Conservation (phyloP, 2,113 vertebrate genomes). For the Neolamprologus sp. region DNA sequence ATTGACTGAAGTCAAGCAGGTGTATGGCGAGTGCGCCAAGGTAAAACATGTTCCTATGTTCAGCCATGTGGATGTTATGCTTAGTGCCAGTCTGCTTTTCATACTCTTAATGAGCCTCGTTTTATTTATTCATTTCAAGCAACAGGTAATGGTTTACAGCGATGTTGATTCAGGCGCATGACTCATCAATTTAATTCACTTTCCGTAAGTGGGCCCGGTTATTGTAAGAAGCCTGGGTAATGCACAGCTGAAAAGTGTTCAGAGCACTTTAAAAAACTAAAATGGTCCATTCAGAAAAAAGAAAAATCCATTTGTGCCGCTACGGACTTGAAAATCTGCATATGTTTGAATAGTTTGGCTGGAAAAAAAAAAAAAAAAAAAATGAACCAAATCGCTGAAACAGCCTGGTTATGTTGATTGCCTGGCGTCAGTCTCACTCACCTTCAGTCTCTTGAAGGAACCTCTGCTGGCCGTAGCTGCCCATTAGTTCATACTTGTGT, state of each 20-base stretch:
- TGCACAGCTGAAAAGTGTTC: not conserved
- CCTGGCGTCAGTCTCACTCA: slow-evolving; percentile 16
- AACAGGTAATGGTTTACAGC: not conserved
- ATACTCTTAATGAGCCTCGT: not conserved
- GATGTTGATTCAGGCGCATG: not conserved
- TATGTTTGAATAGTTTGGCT: not conserved
- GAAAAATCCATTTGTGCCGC: not conserved
- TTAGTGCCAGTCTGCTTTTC: not conserved
- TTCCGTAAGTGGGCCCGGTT: not conserved
- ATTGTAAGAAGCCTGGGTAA: not conserved
- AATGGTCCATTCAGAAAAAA: not conserved
- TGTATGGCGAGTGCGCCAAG: accelerated
- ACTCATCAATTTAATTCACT: slow-evolving; percentile 7
- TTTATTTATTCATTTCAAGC: not conserved
- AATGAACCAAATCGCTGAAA: not conserved
- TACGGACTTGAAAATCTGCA: not conserved
- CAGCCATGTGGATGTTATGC: not conserved
- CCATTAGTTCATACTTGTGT: slow-evolving; percentile 62
- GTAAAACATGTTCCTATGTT: not conserved
- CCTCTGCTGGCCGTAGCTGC: slow-evolving; percentile 52
- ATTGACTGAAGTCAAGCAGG: not conserved
- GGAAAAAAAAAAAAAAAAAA: accelerated
- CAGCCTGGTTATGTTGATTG: not conserved
- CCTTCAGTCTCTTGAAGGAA: slow-evolving; percentile 57
- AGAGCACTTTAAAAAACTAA: not conserved